Conservation (phyloP, 2,797 vertebrate genomes). For the Lagocephalus sceleratus region DNA sequence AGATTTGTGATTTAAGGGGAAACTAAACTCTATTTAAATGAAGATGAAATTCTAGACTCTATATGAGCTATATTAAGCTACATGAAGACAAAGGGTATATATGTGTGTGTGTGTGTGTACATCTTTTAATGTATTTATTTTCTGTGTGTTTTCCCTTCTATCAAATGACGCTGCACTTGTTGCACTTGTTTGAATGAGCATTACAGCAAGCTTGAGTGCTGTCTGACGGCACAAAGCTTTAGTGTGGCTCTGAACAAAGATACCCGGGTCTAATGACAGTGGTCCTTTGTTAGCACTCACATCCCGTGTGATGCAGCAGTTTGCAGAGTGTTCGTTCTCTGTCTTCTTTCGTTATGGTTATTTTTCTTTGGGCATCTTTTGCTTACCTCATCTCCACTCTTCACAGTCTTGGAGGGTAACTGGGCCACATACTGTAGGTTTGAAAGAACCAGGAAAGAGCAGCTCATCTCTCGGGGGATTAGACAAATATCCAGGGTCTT, state of each 20-base stretch:
- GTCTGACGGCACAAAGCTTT: constrained; percentile 69
- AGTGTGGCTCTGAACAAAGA: constrained; percentile 70
- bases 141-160: no score
- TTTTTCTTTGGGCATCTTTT: constrained; percentile 15
- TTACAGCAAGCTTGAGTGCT: constrained; percentile 64
- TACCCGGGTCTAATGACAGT: constrained; percentile 60
- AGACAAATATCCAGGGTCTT: constrained; percentile 47
- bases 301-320: constrained; percentile 51
- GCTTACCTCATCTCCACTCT: constrained; percentile 3
- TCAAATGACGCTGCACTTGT: constrained; percentile 56
- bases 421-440: no score
- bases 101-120: neutral
- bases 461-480: constrained; percentile 35
- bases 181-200: constrained; percentile 66
- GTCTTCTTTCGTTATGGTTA: constrained; percentile 22
- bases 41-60: constrained; percentile 35
- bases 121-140: no score
- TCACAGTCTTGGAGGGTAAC: constrained; percentile 6
- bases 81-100: constrained; percentile 10
- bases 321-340: constrained; percentile 41
- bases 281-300: constrained; percentile 46
- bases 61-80: constrained; percentile 28
- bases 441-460: no score
- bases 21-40: constrained; percentile 51
- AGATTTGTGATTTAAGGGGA: constrained; percentile 52